These are phyloP conservation scores for Automeris io DNA, from an alignment of 2,888 invertebrate genomes.

Conservation along the genomic window DNA sequence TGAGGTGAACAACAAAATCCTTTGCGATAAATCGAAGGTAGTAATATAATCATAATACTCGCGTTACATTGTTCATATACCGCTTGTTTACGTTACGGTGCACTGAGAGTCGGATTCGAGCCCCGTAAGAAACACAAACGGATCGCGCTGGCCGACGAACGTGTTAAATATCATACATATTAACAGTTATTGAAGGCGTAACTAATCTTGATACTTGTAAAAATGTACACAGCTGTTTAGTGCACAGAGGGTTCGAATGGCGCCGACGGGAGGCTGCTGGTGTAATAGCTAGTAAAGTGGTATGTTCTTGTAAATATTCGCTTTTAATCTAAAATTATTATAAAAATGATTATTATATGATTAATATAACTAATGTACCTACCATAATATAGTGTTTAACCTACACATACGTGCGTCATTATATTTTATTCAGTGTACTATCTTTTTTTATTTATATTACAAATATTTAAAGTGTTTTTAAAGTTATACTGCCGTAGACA, in stretches of 20 bases:
- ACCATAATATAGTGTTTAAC: constrained; percentile 21
- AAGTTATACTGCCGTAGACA: too few species aligned
- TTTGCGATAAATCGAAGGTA: too few species aligned
- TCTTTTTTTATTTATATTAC: constrained; percentile 13
- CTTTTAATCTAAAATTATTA: constrained; percentile 52
- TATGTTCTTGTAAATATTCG: constrained; percentile 67
- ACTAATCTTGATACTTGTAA: background rate
- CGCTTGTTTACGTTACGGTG: too few species aligned
- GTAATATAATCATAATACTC: too few species aligned
- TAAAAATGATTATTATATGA: constrained; percentile 30
- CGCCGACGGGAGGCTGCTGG: constrained; percentile 51
- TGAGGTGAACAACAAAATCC: too few species aligned
- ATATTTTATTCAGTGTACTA: constrained; percentile 18
- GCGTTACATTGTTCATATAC: too few species aligned
- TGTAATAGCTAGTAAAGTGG: constrained; percentile 53
- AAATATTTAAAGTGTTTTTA: too few species aligned
- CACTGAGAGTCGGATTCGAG: too few species aligned
- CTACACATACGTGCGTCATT: constrained; percentile 14
- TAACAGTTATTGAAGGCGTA: too few species aligned
- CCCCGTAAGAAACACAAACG: too few species aligned
- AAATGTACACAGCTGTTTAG: constrained; percentile 11
- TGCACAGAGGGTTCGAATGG: constrained; percentile 20
- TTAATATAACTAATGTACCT: constrained; percentile 33
- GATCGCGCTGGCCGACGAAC: too few species aligned
- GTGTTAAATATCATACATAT: too few species aligned